phyloP scores from a whole-genome alignment of 2,888 invertebrate genomes.

The Stegophylla sp. region DNA sequence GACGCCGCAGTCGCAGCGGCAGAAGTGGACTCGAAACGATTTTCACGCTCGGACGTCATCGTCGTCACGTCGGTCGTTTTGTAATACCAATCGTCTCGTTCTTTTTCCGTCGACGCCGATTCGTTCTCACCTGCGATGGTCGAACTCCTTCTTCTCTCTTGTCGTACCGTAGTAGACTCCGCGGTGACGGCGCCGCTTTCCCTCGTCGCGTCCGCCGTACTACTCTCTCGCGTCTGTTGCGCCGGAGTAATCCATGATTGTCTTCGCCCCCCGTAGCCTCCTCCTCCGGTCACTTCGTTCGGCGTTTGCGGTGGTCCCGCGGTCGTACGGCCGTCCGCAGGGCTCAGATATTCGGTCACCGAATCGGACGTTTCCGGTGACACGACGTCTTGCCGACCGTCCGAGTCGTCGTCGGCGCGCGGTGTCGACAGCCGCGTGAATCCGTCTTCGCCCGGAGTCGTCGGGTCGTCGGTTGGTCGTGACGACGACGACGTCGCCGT shows the following conservation, averaged over 20 bases:
- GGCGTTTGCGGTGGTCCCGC: neutral
- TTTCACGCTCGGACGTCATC: too few relatives aligned
- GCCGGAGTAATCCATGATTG: too few relatives aligned
- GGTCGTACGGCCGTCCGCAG: neutral
- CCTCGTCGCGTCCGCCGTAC: neutral
- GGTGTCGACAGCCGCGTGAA: neutral
- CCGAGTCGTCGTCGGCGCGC: neutral
- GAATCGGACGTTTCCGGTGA: slow-evolving; percentile 28
- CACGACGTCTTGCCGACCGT: slow-evolving; percentile 25
- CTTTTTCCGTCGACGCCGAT: too few relatives aligned
- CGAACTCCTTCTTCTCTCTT: neutral
- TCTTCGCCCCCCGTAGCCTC: too few relatives aligned
- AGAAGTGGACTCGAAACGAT: too few relatives aligned
- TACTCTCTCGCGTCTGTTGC: neutral
- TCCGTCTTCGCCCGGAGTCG: neutral
- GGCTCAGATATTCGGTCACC: neutral
- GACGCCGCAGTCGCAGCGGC: too few relatives aligned
- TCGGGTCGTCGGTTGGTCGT: neutral
- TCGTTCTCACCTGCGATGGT: neutral
- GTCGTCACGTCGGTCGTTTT: too few relatives aligned
- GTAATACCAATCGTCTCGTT: too few relatives aligned
- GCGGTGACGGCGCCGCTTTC: too few relatives aligned
- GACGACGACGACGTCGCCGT: neutral
- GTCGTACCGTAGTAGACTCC: neutral
- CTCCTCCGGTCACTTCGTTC: neutral